A percentile compares a stretch with the other conserved stretches of the same genome.
phyloP scores from a whole-genome alignment of 2,113 vertebrate species.

The Lampris megalopsis region DNA sequence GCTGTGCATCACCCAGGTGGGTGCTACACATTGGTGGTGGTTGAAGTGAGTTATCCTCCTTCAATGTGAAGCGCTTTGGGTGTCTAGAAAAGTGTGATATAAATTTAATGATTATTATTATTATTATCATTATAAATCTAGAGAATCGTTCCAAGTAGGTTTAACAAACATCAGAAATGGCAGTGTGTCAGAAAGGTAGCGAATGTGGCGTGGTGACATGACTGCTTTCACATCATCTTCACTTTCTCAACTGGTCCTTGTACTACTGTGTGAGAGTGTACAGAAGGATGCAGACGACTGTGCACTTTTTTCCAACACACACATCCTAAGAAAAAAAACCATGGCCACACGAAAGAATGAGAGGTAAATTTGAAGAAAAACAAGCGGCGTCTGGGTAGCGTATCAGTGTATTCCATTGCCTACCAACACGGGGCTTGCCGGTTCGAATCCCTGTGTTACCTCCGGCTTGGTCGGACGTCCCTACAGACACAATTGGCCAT shows the following conservation, averaged over 20 bases:
- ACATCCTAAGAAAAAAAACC: slow-evolving; percentile 2
- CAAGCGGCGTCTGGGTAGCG: not conserved
- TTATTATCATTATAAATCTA: too few relatives aligned
- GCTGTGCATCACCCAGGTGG: too few relatives aligned
- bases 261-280: slow-evolving; percentile 10
- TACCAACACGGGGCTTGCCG: too few relatives aligned
- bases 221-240: slow-evolving; percentile 34
- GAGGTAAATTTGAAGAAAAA: slow-evolving; percentile 6
- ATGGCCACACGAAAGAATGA: not conserved
- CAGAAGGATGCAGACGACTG: not conserved
- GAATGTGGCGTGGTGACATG: not conserved
- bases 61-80: too few relatives aligned
- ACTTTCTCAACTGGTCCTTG: slow-evolving; percentile 18
- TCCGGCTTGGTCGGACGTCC: too few relatives aligned
- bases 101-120: too few relatives aligned
- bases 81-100: too few relatives aligned
- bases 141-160: not conserved
- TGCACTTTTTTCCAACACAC: not conserved
- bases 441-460: too few relatives aligned
- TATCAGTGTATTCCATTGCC: too few relatives aligned
- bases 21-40: too few relatives aligned
- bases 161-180: not conserved
- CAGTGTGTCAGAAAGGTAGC: slow-evolving; percentile 3
- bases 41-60: too few relatives aligned
- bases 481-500: too few relatives aligned